Percentiles rank a stretch among this genome's conserved stretches.
These are phyloP conservation scores for Megaustenia siamemsis DNA, from an alignment of 2,888 invertebrate species.

Conservation along the genomic window DNA sequence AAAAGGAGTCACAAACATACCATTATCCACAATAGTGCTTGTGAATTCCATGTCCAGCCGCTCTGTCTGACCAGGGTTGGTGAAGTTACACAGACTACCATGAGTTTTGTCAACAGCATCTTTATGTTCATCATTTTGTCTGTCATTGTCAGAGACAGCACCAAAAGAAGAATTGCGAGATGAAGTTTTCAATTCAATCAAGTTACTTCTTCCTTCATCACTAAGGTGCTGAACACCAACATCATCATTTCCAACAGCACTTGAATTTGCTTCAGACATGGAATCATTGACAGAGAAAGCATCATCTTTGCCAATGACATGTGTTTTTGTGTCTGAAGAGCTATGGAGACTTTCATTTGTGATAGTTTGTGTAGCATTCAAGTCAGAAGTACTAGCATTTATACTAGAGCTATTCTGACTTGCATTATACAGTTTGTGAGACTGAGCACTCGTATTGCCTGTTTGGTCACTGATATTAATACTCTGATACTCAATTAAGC, in stretches of 20 bases:
- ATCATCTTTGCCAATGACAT: slow-evolving; percentile 1
- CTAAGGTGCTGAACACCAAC: background rate
- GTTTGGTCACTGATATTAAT: background rate
- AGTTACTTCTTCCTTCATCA: background rate
- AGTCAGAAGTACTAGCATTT: no score
- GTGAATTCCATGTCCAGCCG: slow-evolving; percentile 66
- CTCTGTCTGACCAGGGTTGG: slow-evolving; percentile 40
- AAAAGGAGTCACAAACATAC: slow-evolving; percentile 60
- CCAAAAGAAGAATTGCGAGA: background rate
- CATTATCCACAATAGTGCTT: slow-evolving; percentile 68
- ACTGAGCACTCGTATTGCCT: background rate
- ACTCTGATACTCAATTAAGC: slow-evolving; percentile 7
- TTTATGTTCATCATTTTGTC: background rate
- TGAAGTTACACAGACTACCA: slow-evolving; percentile 44
- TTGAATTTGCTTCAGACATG: background rate
- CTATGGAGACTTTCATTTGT: background rate
- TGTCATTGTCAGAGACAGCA: background rate
- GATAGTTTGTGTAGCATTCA: background rate
- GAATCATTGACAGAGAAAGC: no score
- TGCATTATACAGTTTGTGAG: background rate
- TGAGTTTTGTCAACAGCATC: background rate
- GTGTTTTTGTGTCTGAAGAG: background rate
- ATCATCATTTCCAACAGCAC: background rate
- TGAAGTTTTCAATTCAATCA: background rate
- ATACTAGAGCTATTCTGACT: background rate